Evolutionary conservation across 2,888 invertebrate genomes (phyloP).

Genomic region (Rapana venosa): DNA sequence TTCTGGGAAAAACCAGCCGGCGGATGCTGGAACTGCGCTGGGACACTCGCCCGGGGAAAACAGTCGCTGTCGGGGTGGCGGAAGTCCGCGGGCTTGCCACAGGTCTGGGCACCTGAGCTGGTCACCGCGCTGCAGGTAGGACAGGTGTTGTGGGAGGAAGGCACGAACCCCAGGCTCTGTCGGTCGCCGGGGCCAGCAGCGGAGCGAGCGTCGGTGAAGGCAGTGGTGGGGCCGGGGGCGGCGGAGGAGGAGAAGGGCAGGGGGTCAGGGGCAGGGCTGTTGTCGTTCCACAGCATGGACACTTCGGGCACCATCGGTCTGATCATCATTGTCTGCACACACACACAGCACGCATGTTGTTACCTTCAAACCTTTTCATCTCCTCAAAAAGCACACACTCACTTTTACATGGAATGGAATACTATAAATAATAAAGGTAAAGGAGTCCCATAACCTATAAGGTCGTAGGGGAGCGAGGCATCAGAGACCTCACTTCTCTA

Average conservation of each 20-base stretch:
- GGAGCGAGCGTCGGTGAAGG: slow-evolving; percentile 30
- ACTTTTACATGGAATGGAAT: too few relatives aligned
- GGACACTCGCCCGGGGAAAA: not conserved
- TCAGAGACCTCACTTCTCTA: too few relatives aligned
- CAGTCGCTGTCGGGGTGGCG: slow-evolving; percentile 6
- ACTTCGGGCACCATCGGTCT: slow-evolving; percentile 76
- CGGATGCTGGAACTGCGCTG: not conserved
- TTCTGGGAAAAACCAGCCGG: not conserved
- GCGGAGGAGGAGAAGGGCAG: slow-evolving; percentile 9
- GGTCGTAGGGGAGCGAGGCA: too few relatives aligned
- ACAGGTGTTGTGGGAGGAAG: not conserved
- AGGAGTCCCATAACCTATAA: too few relatives aligned
- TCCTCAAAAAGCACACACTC: too few relatives aligned
- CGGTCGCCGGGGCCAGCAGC: not conserved
- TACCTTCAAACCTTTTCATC: too few relatives aligned
- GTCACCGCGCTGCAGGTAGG: not conserved
- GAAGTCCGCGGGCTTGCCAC: not conserved
- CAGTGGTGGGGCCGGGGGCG: not conserved
- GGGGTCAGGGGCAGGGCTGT: not conserved
- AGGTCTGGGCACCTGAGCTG: not conserved
- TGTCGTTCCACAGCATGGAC: slow-evolving; percentile 67
- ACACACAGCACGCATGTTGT: not conserved
- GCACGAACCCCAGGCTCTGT: not conserved
- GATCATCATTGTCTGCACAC: slow-evolving; percentile 64
- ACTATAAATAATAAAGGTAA: too few relatives aligned